These are phyloP conservation scores for Agelaius tricolor DNA, from an alignment of 2,113 vertebrate genomes.

Conservation along the genomic window DNA sequence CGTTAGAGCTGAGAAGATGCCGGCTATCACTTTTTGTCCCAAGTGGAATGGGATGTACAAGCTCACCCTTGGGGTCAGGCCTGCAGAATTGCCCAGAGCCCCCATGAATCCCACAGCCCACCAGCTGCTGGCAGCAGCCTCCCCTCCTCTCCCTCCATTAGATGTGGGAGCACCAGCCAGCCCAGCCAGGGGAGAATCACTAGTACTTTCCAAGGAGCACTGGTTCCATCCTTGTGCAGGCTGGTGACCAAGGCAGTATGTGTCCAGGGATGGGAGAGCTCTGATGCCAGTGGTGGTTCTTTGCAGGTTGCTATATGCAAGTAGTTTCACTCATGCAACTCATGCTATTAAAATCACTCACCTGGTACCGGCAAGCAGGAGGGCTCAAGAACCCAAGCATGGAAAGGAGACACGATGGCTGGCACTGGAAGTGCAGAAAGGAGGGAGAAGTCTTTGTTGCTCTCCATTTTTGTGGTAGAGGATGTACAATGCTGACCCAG, in stretches of 20 bases:
- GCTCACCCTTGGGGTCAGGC: neutral
- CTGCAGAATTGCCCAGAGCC: neutral
- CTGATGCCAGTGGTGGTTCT: neutral
- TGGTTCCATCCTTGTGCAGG: neutral
- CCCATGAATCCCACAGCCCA: accelerated
- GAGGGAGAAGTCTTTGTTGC: neutral
- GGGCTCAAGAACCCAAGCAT: neutral
- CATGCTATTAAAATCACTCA: neutral
- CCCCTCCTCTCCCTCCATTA: neutral
- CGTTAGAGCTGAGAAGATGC: neutral
- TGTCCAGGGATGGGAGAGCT: neutral
- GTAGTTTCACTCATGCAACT: neutral
- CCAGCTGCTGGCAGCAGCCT: neutral
- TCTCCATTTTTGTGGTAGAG: neutral
- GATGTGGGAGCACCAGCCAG: neutral
- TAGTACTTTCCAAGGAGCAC: neutral
- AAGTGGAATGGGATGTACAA: neutral
- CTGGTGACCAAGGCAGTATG: neutral
- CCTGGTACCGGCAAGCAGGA: neutral
- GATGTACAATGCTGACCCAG: neutral
- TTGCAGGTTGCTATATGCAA: accelerated
- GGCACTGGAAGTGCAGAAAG: neutral
- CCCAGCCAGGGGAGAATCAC: neutral
- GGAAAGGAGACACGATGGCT: neutral
- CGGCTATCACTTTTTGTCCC: neutral